phyloP scores from a whole-genome alignment of 2,888 invertebrate genomes.

The Hipparchia semele region DNA sequence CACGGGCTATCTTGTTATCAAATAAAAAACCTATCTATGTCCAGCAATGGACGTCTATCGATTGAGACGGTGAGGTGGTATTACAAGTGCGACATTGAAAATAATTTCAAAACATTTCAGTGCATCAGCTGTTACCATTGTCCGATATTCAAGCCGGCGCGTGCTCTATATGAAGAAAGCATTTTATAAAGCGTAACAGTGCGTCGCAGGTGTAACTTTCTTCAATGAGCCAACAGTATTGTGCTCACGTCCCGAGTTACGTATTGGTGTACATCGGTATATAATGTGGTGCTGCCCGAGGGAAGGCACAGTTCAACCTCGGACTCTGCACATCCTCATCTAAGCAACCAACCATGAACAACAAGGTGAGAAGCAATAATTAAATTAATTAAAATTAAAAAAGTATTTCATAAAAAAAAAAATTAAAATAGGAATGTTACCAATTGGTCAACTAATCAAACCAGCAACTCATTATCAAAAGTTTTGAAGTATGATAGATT shows the following conservation, averaged over 20 bases:
- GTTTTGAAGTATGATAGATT: too few relatives aligned
- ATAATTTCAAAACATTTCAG: slow-evolving; percentile 16
- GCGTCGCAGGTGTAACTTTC: slow-evolving; percentile 75
- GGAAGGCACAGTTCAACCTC: slow-evolving; percentile 67
- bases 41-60: too few relatives aligned
- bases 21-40: too few relatives aligned
- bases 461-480: too few relatives aligned
- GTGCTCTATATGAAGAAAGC: slow-evolving; percentile 45
- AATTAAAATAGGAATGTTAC: too few relatives aligned
- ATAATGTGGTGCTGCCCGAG: slow-evolving; percentile 60
- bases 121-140: slow-evolving; percentile 26
- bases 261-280: slow-evolving; percentile 63
- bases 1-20: too few relatives aligned
- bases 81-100: background rate
- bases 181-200: slow-evolving; percentile 52
- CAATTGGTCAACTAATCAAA: too few relatives aligned
- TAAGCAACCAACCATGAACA: slow-evolving; percentile 74
- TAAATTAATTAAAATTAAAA: background rate
- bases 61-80: background rate
- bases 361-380: slow-evolving; percentile 64
- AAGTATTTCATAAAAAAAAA: background rate
- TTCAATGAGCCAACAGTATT: slow-evolving; percentile 73
- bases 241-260: slow-evolving; percentile 74
- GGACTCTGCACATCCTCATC: slow-evolving; percentile 67
- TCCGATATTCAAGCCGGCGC: slow-evolving; percentile 32